phyloP scores from a whole-genome alignment of 2,113 vertebrate species.

The Brachyhypopomus gauderio region DNA sequence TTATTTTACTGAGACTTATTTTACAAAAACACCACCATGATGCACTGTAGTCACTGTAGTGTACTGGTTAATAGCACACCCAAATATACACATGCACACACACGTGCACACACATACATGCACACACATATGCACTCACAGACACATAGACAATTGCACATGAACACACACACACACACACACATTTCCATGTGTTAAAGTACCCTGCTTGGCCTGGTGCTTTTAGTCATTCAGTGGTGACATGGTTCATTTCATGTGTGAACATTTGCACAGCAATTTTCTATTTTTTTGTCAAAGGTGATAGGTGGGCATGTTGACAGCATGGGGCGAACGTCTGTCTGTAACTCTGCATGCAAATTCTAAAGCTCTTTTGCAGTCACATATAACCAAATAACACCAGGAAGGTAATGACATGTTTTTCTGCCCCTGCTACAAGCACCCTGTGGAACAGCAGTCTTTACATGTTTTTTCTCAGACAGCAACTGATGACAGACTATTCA shows the following conservation, averaged over 20 bases:
- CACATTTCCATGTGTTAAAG: too few relatives aligned
- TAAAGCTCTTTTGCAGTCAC: neutral
- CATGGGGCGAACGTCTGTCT: too few relatives aligned
- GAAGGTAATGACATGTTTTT: neutral
- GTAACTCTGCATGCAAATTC: neutral
- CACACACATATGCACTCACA: too few relatives aligned
- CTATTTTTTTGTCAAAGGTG: too few relatives aligned
- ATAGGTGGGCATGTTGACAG: neutral
- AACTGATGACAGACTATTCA: neutral
- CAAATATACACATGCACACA: too few relatives aligned
- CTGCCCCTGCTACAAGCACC: neutral
- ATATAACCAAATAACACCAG: slow-evolving; percentile 11
- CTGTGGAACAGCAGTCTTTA: neutral
- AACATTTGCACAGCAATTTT: too few relatives aligned
- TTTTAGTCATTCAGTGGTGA: too few relatives aligned
- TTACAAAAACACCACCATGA: neutral
- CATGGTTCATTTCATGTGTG: too few relatives aligned
- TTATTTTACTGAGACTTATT: slow-evolving; percentile 28
- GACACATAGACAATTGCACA: neutral
- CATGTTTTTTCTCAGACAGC: neutral
- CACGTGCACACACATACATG: neutral
- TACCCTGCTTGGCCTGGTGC: too few relatives aligned
- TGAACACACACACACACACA: too few relatives aligned
- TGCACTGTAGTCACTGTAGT: neutral
- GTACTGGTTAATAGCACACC: too few relatives aligned